Evolutionary conservation across 2,113 vertebrate genomes (phyloP).

Genomic region (Nipponia nippon): DNA sequence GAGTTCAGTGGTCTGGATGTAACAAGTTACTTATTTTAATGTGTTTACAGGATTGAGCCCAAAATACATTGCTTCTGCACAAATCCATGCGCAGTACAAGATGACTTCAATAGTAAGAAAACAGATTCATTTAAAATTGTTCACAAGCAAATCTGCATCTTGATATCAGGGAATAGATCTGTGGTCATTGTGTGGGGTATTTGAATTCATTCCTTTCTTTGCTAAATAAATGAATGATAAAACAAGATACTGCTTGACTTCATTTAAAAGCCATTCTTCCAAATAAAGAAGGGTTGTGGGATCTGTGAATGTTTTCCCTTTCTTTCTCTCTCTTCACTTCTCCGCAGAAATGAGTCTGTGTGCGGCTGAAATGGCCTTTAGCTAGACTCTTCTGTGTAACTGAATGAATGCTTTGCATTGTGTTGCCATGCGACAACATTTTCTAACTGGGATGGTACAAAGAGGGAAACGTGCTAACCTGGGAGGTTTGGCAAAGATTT

Average conservation of each 20-base stretch:
- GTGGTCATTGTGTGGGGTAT: slow-evolving; percentile 53
- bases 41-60: slow-evolving; percentile 47
- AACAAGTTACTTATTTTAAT: neutral
- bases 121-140: neutral
- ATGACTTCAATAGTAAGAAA: neutral
- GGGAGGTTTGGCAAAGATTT: neutral
- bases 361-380: neutral
- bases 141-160: slow-evolving; percentile 36
- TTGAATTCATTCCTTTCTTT: slow-evolving; percentile 66
- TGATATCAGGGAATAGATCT: slow-evolving; percentile 59
- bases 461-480: neutral
- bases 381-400: neutral
- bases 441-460: neutral
- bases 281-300: slow-evolving; percentile 28
- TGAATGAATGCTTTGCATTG: neutral
- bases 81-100: slow-evolving; percentile 23
- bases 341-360: neutral
- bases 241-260: slow-evolving; percentile 43
- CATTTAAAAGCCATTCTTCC: slow-evolving; percentile 48
- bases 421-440: neutral
- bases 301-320: neutral
- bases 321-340: neutral
- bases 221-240: slow-evolving; percentile 65
- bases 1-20: neutral
- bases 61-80: slow-evolving; percentile 44